These are phyloP conservation scores for Drosophila obscura DNA, from an alignment of 1,140 invertebrate genomes.

Conservation along the genomic window DNA sequence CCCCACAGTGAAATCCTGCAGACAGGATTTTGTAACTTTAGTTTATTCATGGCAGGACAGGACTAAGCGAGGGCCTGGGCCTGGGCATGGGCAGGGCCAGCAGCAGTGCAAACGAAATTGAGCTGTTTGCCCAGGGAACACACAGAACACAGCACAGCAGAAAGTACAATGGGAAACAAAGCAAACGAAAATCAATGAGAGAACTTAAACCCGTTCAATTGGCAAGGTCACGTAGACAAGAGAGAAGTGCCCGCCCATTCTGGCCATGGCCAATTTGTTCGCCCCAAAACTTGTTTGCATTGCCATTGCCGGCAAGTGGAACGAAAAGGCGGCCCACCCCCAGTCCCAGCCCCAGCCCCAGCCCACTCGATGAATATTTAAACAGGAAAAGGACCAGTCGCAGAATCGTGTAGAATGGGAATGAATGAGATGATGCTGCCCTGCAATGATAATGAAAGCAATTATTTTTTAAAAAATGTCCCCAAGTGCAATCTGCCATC, in stretches of 20 bases:
- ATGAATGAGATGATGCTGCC: conserved; percentile 30
- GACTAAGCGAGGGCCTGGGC: conserved; percentile 28
- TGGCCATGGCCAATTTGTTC: conserved; percentile 71
- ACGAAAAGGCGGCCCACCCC: neutral
- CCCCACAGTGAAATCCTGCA: no score
- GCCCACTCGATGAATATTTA: conserved; percentile 73
- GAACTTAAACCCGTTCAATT: conserved; percentile 63
- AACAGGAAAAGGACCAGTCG: conserved; percentile 42
- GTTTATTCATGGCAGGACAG: conserved; percentile 60
- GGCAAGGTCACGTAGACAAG: conserved; percentile 61
- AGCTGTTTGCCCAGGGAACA: conserved; percentile 69
- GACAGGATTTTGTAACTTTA: conserved; percentile 32
- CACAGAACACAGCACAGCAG: conserved; percentile 8
- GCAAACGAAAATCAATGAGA: conserved; percentile 70
- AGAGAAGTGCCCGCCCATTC: conserved; percentile 20
- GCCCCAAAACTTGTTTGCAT: conserved; percentile 75
- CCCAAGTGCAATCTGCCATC: conserved; percentile 65
- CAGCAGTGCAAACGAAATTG: conserved; percentile 58
- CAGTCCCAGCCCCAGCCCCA: neutral
- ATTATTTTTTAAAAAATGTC: conserved; percentile 70
- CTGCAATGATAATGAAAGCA: conserved; percentile 71
- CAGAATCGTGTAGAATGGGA: neutral
- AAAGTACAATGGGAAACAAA: conserved; percentile 68
- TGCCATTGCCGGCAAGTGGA: conserved; percentile 8
- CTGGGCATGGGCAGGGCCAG: no score